Base-by-base conservation (phyloP, 2,888 invertebrate genomes). In the Cosmorhoe ocellata region DNA sequence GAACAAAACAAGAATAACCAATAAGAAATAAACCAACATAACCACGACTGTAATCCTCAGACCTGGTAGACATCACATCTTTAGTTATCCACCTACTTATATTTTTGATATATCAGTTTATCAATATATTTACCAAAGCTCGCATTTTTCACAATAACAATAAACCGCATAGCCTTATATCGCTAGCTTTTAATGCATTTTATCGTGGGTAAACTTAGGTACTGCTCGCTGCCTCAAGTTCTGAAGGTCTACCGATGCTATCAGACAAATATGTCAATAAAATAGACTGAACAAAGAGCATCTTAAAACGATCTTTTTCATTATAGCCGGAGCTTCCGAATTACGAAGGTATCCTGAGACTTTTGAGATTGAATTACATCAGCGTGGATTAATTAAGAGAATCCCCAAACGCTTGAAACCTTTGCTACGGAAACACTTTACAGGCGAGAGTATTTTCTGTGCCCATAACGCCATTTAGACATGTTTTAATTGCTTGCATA, bases 291-390 rank as follows among this genome's bases (percentile, higher is more conserved):
- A 65, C 54, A 58, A 59, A 59, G 54, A 44, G 27, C 28, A 12
- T 50, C 36, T 38, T 45, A 49, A 63, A 69, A 63, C 59, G 59
- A 64, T 60, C 43, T 57, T 63, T 65, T 63, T 60, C 61, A 65
- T 69, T 64, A 65, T 56, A 59, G 43, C 54, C 39, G 49, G 51
- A 49, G 48, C 55, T 61, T 56, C 52, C 51, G 13, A 28, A 11
- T 41, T 44, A 38, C 45, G 45, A 42, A 30, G 37, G 39, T 45
- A 18, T 18, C 31, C 37, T 7, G 51, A 41, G 30, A 34, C 39
- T 28, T 39, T 46, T 38, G n/a, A 28, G 41, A 40, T 42, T 43
- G 40, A 45, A 49, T 45, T 48, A 48, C 28, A 31, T 12, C 28
- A 41, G 22, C 37, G 36, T 42, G 32, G 41, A 37, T 51, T 51